phyloP scores from a whole-genome alignment of 2,113 vertebrate species.

The Brachirus orientalis region DNA sequence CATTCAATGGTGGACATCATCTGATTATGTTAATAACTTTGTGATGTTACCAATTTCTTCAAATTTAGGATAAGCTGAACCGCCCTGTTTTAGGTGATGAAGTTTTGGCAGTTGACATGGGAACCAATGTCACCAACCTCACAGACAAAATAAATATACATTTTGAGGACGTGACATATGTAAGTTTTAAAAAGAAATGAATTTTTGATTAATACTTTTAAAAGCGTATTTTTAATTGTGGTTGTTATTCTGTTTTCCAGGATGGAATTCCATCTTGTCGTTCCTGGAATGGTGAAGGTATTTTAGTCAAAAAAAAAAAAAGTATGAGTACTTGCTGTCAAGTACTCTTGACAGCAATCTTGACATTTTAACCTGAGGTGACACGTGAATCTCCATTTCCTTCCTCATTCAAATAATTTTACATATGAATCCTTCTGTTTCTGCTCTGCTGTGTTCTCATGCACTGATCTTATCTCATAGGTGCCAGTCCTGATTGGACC shows the following conservation, averaged over 20 bases:
- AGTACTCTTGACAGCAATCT: not conserved
- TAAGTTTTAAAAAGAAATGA: constrained; percentile 27
- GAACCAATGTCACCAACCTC: constrained; percentile 55
- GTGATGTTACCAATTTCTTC: not conserved
- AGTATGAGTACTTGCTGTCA: not conserved
- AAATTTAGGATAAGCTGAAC: constrained; percentile 60
- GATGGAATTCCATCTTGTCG: constrained; percentile 45
- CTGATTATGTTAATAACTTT: not conserved
- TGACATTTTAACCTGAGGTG: not conserved
- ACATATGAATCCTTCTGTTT: not conserved
- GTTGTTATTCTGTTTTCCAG: constrained; percentile 46
- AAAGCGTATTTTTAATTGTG: not conserved
- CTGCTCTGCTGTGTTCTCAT: not conserved
- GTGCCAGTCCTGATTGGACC: constrained; percentile 67
- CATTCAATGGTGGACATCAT: not conserved
- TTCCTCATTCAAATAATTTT: not conserved
- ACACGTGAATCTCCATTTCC: not conserved
- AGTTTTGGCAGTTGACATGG: constrained; percentile 75
- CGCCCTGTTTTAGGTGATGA: constrained; percentile 54
- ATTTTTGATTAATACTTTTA: not conserved
- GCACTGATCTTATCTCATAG: constrained; percentile 35
- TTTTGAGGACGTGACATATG: constrained; percentile 32
- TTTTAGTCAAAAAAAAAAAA: not conserved
- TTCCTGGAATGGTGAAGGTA: constrained; percentile 74
- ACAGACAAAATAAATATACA: constrained; percentile 49